phyloP scores from a whole-genome alignment of 1,140 invertebrate species.

The Meloidogyne exigua region DNA sequence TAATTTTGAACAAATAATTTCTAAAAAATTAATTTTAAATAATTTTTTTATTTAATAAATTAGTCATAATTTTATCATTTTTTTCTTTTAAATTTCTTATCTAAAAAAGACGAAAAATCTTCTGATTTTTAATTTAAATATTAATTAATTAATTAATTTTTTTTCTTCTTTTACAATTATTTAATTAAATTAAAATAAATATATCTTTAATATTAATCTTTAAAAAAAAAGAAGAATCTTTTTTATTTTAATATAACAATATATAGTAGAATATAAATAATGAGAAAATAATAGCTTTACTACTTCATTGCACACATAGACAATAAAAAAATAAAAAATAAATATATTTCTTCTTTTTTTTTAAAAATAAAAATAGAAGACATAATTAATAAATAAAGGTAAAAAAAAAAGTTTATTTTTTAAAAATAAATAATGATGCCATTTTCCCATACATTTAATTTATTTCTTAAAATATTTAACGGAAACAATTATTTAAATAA shows the following conservation, averaged over 20 bases:
- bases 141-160: slow-evolving; percentile 9
- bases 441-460: not conserved
- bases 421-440: not conserved
- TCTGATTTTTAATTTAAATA: no score
- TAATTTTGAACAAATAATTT: no score
- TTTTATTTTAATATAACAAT: not conserved
- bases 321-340: not conserved
- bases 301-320: not conserved
- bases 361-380: no score
- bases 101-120: no score
- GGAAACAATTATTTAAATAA: not conserved
- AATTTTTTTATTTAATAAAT: no score
- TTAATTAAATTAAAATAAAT: no score
- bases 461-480: not conserved
- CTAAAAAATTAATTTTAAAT: no score
- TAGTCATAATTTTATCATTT: no score
- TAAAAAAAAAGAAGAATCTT: not conserved
- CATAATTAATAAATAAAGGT: no score
- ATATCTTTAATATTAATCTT: not conserved
- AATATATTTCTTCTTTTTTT: not conserved
- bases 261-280: no score
- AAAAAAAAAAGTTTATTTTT: no score
- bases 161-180: not conserved
- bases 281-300: not conserved
- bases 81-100: no score